A percentile compares a stretch with the other conserved stretches of the same genome.
phyloP scores from a whole-genome alignment of 2,113 vertebrate genomes.

The Azemiops feae region DNA sequence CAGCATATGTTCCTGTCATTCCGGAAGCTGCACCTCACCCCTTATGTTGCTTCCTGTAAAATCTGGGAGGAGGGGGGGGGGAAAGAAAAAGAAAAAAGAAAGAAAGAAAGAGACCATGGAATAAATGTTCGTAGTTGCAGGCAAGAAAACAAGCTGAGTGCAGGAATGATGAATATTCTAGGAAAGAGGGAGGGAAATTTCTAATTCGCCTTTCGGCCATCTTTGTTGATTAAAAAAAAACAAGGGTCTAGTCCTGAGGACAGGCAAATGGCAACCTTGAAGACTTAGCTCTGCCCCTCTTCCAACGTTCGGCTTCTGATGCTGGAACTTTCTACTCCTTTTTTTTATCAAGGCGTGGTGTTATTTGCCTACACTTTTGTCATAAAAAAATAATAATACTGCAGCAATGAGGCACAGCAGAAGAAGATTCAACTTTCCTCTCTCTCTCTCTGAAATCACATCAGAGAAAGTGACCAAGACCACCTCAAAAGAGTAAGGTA shows the following conservation, averaged over 20 bases:
- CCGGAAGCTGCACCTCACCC: constrained; percentile 34
- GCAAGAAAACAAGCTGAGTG: constrained; percentile 47
- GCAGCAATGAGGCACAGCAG: too few relatives aligned
- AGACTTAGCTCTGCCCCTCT: neutral
- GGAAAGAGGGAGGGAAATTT: constrained; percentile 36
- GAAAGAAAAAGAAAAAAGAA: neutral
- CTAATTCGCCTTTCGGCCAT: constrained; percentile 12
- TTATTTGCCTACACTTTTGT: too few relatives aligned
- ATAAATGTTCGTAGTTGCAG: constrained; percentile 50
- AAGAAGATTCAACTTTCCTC: too few relatives aligned
- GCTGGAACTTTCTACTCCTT: neutral
- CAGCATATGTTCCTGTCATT: constrained; percentile 50
- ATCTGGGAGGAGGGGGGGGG: neutral
- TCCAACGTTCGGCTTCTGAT: neutral
- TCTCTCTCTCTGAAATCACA: too few relatives aligned
- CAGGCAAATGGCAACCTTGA: neutral
- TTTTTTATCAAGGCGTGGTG: neutral
- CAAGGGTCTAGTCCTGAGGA: too few relatives aligned
- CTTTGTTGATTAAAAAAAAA: neutral
- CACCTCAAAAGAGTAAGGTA: neutral
- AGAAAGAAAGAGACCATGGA: constrained; percentile 21
- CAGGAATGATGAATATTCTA: constrained; percentile 37
- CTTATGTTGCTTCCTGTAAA: constrained; percentile 49
- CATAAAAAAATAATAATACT: too few relatives aligned
- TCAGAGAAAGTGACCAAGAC: too few relatives aligned